Percentiles rank a stretch among this genome's conserved stretches.
Conservation (phyloP, 1,140 invertebrate species). For the Holcopasites calliopsidis region DNA sequence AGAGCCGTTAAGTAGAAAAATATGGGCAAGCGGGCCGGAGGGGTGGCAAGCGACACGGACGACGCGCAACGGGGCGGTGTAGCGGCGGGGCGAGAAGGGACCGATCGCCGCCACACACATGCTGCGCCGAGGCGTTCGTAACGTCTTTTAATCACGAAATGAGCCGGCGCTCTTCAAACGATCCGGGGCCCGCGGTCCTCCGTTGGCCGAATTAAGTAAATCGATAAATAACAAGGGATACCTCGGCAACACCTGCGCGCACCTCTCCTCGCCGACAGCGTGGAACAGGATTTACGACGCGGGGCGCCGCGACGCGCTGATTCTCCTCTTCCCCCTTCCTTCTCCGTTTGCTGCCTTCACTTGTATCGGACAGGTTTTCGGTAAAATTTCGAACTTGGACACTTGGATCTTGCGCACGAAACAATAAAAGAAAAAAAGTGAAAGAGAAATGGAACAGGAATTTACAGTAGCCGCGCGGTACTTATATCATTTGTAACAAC, state of each 20-base stretch:
- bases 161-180: constrained; percentile 75
- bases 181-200: constrained; percentile 68
- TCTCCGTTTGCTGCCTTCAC: background rate
- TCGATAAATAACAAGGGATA: constrained; percentile 79
- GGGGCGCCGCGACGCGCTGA: constrained; percentile 49
- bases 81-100: constrained; percentile 22
- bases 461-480: no score
- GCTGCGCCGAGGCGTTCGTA: constrained; percentile 76
- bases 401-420: no score
- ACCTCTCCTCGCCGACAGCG: constrained; percentile 58
- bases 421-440: no score
- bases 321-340: constrained; percentile 17
- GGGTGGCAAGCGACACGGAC: constrained; percentile 16
- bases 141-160: constrained; percentile 80
- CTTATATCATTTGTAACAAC: no score
- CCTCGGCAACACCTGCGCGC: constrained; percentile 74
- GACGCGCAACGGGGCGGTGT: background rate
- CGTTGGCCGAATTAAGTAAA: constrained; percentile 78
- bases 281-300: constrained; percentile 62
- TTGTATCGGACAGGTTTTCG: no score
- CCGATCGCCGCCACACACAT: constrained; percentile 72
- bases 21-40: constrained; percentile 60
- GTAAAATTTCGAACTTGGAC: no score
- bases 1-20: constrained; percentile 77
- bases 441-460: no score